Evolutionary conservation across 2,113 vertebrate genomes (phyloP).

Genomic region (Ovis canadensis): DNA sequence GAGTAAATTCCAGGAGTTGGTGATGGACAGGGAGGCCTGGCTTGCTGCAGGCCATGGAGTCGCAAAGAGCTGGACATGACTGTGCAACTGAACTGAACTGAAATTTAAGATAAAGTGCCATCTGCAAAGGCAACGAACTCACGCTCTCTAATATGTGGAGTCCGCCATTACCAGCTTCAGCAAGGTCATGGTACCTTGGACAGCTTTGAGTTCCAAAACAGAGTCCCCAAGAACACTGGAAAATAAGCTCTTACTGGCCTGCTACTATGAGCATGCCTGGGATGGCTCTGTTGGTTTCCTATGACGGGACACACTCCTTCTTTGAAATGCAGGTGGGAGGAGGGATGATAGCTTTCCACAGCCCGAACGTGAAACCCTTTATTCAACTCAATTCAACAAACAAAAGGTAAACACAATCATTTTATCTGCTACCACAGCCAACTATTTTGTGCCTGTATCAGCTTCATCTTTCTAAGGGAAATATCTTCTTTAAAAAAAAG

Average conservation of each 20-base stretch:
- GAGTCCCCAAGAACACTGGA: background rate
- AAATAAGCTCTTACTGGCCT: background rate
- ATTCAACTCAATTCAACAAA: constrained; percentile 17
- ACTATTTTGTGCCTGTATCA: background rate
- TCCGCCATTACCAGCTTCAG: background rate
- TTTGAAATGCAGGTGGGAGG: background rate
- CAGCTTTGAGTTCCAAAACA: background rate
- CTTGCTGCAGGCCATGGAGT: background rate
- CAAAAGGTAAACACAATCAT: constrained; percentile 12
- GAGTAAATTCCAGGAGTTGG: background rate
- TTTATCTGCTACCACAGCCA: background rate
- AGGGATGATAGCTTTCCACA: background rate
- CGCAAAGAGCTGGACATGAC: background rate
- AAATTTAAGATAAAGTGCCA: background rate
- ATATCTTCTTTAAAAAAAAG: constrained; percentile 12
- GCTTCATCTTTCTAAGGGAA: constrained; percentile 11
- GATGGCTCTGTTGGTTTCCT: background rate
- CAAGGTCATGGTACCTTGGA: background rate
- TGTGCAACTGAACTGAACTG: background rate
- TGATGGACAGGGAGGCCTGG: background rate
- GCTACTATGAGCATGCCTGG: fast-evolving
- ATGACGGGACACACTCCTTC: background rate
- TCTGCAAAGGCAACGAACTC: background rate
- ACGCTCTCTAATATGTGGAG: background rate
- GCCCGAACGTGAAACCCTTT: background rate